Conservation (phyloP, 2,888 invertebrate genomes). For the Silvanus unidentatus region DNA sequence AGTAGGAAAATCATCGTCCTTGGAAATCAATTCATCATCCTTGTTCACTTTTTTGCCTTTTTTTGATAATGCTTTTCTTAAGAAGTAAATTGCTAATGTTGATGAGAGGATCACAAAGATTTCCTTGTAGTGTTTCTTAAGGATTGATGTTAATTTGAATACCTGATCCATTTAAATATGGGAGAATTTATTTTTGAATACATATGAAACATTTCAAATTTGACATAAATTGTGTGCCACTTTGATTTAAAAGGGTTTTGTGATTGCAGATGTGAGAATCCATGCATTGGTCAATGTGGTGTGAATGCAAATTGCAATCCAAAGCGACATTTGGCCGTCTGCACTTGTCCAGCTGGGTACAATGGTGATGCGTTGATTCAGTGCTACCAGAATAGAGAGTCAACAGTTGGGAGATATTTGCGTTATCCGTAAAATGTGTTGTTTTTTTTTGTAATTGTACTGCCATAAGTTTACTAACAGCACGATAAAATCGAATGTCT, state of each 20-base stretch:
- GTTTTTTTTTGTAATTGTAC: no score
- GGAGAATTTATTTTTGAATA: neutral
- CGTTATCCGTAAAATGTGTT: neutral
- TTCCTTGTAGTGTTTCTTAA: constrained; percentile 17
- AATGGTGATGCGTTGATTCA: constrained; percentile 54
- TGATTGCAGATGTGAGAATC: constrained; percentile 55
- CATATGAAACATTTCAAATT: no score
- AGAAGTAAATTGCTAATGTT: neutral
- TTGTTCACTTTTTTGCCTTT: constrained; percentile 10
- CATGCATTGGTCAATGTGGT: constrained; percentile 75
- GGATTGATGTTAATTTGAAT: neutral
- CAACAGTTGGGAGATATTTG: neutral
- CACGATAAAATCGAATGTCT: no score
- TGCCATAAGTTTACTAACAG: no score
- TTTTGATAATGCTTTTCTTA: constrained; percentile 12
- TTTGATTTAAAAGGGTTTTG: no score
- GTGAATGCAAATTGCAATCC: constrained; percentile 69
- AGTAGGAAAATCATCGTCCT: constrained; percentile 28
- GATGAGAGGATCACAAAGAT: constrained; percentile 10
- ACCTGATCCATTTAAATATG: neutral
- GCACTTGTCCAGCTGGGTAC: constrained; percentile 69
- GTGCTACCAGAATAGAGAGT: constrained; percentile 41
- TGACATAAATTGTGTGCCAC: neutral
- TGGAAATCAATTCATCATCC: constrained; percentile 15
- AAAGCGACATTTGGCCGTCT: constrained; percentile 73